Evolutionary conservation across 2,888 invertebrate species (phyloP), one percentile per base, ranked within the genome.

Genomic region (Emmelina monodactyla): DNA sequence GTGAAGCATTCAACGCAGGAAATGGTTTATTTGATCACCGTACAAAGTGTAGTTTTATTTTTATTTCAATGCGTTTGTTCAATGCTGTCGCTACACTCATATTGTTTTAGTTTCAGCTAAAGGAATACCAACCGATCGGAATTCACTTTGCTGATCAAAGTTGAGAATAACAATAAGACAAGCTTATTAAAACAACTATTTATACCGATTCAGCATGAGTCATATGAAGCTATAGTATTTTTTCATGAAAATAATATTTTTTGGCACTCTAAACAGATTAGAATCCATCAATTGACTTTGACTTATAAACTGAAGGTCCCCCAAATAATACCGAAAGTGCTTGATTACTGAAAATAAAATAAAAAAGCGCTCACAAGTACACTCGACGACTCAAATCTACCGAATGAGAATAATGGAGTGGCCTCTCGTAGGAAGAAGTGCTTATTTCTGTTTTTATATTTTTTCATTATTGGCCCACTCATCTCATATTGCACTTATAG

Each of bases 391-490:
- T 65, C 64, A 61, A 63, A 65, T 56, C 54, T 55, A 54, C 25
- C 25, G 69, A 69, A 70, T 70, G 54, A 50, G 59, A 71, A 78
- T 73, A 75, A 78, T 76, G 66, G 63, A 69, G 72, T 55, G 60
- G 56, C 56, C 75, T 76, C 60, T 62, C 55, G 58, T 59, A 59
- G 63, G 63, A 70, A 66, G 61, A 62, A 68, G 67, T 66, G 62
- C 73, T 72, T 68, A 69, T 71, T 70, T 66, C 65, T 73, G 71
- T 75, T 78, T 75, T 78, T 75, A 75, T 75, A 72, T 76, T 76
- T 25, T 14, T 29, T 72, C 69, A 76, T 78, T 76, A 75, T 78
- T 78, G 71, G 76, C 72, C 64, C 73, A 72, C 76, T 75, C 72
- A 69, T 70, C 76, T 73, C 75, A 62, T 70, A 73, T 73, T 73